Evolutionary conservation across 2,888 invertebrate species (phyloP), one percentile per base, ranked within the genome.

Genomic region (Cinara cedri): DNA sequence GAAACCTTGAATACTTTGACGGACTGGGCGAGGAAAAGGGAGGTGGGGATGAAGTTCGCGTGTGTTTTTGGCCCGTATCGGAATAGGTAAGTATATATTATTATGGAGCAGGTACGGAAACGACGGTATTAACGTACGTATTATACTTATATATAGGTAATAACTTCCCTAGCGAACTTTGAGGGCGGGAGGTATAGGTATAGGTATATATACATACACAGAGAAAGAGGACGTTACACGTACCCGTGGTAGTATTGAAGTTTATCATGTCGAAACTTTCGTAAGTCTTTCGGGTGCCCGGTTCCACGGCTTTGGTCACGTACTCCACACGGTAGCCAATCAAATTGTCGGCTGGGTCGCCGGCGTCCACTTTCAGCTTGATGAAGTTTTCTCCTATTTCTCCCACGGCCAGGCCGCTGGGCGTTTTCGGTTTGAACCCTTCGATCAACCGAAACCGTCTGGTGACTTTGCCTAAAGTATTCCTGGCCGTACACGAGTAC

Each of bases 171-270:
- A 13, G 19, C 0, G 54, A 9, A n/a, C n/a, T n/a, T n/a, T n/a
- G 34, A 6, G 1, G 21, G 8, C 13, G 3, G 21, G 16, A 16
- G 1, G 34, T 6, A 34, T 3, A 21, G 21, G 13, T 10, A 21
- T 60, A 9, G 24, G 34, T 34, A 4, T 34, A 34, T 34, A 34
- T 34, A n/a, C 6, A 34, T 34, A 34, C 6, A 34, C 34, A 6
- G 34, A 4, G n/a, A n/a, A 26, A 60, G 24, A 9, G 42, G 3
- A 19, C n/a, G 54, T 19, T 42, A 42, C 24, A 66, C 54, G 51
- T 78, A 78, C 78, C 78, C 60, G 68, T 68, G 26, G 78, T 78
- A 10, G 46, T 49, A 60, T 78, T 78, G 49, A 78, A 60, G 60
- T 70, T 78, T 60, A 60, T 60, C 26, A 60, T 42, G 34, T 70